phyloP scores from a whole-genome alignment of 2,113 vertebrate genomes.

The Haemorhous mexicanus region DNA sequence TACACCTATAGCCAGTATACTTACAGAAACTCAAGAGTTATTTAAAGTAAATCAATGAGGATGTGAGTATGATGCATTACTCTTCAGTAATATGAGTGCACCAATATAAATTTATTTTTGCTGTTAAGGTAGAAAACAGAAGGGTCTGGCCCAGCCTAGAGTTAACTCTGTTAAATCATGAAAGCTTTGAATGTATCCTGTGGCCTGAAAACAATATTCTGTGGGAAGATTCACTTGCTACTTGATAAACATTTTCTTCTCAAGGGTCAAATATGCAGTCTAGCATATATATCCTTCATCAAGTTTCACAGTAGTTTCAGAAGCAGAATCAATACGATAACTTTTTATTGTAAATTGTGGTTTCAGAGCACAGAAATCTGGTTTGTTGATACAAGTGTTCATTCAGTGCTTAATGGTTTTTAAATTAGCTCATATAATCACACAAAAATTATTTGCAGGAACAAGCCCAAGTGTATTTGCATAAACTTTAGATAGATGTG shows the following conservation, averaged over 20 bases:
- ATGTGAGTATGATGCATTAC: neutral
- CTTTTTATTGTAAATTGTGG: neutral
- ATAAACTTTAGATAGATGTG: neutral
- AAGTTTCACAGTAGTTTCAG: neutral
- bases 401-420: neutral
- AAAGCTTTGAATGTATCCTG: neutral
- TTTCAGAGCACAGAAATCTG: neutral
- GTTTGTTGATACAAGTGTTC: neutral
- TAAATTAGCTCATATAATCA: neutral
- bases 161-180: neutral
- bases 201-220: neutral
- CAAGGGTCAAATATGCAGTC: neutral
- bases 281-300: neutral
- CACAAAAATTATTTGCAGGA: slow-evolving; percentile 2
- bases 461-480: neutral
- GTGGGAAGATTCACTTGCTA: neutral
- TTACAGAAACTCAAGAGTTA: neutral
- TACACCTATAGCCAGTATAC: neutral
- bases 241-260: neutral
- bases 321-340: neutral
- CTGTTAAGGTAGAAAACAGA: neutral
- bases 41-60: neutral
- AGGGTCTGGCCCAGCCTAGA: neutral
- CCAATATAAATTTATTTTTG: neutral
- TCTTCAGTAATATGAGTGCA: neutral